Percentiles rank a stretch among this genome's conserved stretches.
Conservation (phyloP, 1,140 invertebrate species). For the Aethina tumida region DNA sequence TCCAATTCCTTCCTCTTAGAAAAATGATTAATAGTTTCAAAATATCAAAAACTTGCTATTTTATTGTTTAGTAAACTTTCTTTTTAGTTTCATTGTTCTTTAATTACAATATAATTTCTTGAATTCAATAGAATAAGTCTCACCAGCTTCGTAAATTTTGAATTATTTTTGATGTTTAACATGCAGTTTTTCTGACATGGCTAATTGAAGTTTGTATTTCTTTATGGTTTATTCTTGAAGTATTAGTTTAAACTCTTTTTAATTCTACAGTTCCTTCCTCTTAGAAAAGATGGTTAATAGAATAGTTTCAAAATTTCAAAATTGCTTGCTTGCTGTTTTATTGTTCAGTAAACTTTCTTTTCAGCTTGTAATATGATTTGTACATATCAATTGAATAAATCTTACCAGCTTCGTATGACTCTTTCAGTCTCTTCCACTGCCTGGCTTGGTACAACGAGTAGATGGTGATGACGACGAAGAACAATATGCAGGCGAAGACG, state of each 20-base stretch:
- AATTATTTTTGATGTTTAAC: no score
- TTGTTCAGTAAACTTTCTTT: no score
- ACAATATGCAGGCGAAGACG: conserved; percentile 50
- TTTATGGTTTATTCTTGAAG: not conserved
- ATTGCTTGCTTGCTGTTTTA: no score
- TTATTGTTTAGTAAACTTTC: no score
- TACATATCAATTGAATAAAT: conserved; percentile 9
- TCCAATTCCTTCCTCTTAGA: not conserved
- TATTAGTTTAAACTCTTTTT: not conserved
- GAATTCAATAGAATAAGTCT: conserved; percentile 19
- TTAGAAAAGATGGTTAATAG: not conserved
- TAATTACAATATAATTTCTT: no score
- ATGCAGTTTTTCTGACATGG: no score
- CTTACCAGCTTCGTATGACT: conserved; percentile 37
- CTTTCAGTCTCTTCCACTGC: conserved; percentile 43
- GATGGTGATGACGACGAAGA: conserved; percentile 51
- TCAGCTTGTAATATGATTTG: no score
- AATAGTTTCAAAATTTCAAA: not conserved
- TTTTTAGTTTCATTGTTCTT: no score
- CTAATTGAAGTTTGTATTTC: not conserved
- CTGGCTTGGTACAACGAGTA: conserved; percentile 51
- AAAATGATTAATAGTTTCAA: not conserved
- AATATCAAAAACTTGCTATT: not conserved
- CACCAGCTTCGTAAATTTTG: conserved; percentile 37
- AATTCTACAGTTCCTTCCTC: not conserved